phyloP scores from a whole-genome alignment of 2,888 invertebrate genomes.

The Limulus polyphemus region DNA sequence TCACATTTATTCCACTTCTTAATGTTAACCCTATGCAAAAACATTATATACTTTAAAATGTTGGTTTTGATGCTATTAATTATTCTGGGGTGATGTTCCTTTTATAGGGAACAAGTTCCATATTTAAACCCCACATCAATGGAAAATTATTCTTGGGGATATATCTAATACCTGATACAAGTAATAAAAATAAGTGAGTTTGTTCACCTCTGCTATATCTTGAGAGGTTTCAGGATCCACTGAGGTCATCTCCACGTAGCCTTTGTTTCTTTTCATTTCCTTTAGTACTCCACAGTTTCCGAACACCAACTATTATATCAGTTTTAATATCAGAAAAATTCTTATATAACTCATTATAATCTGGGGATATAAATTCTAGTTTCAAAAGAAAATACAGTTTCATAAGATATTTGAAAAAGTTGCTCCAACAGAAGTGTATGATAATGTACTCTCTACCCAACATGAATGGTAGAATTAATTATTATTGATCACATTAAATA shows the following conservation, averaged over 20 bases:
- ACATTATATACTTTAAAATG: too few species aligned
- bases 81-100: too few species aligned
- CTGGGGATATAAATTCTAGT: not conserved
- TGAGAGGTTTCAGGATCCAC: slow-evolving; percentile 86
- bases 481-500: slow-evolving; percentile 39
- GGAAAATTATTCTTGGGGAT: too few species aligned
- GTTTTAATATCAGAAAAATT: not conserved
- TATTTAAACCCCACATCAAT: too few species aligned
- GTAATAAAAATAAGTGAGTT: not conserved
- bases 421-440: slow-evolving; percentile 1
- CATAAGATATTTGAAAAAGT: not conserved
- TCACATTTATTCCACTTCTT: too few species aligned
- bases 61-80: too few species aligned
- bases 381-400: not conserved
- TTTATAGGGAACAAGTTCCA: too few species aligned
- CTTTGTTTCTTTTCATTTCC: slow-evolving; percentile 57
- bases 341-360: not conserved
- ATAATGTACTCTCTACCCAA: slow-evolving; percentile 30
- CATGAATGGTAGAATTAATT: slow-evolving; percentile 31
- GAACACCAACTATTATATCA: slow-evolving; percentile 67
- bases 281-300: slow-evolving; percentile 86
- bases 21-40: too few species aligned
- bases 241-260: slow-evolving; percentile 93
- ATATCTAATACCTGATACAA: not conserved
- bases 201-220: slow-evolving; percentile 63